Evolutionary conservation across 2,113 vertebrate genomes (phyloP).

Genomic region (Pholis gunnellus): DNA sequence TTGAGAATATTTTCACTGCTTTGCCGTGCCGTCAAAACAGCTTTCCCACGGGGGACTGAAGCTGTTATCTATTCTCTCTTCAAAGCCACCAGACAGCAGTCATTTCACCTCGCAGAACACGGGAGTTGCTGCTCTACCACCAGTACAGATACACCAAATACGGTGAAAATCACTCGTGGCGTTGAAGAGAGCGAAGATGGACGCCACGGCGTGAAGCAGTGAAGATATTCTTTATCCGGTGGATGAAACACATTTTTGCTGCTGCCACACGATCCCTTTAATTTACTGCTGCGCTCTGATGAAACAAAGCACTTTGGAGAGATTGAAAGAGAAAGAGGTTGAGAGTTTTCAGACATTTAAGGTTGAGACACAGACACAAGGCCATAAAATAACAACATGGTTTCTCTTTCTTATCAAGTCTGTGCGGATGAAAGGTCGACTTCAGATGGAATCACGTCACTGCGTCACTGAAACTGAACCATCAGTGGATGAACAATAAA

Average conservation of each 20-base stretch:
- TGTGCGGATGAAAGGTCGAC: slow-evolving; percentile 13
- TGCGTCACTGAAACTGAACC: background rate
- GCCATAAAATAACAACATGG: background rate
- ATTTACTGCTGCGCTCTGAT: background rate
- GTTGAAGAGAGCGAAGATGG: no score
- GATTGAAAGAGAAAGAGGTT: background rate
- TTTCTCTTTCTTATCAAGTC: background rate
- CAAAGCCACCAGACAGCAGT: background rate
- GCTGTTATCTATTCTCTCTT: background rate
- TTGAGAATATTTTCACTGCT: background rate
- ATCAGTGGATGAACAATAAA: background rate
- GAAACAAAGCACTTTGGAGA: background rate
- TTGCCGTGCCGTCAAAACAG: background rate
- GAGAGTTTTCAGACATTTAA: no score
- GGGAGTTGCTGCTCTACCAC: background rate
- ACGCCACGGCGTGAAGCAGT: no score
- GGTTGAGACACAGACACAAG: background rate
- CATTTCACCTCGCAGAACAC: no score
- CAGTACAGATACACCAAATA: background rate
- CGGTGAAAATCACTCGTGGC: no score
- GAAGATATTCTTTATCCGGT: background rate
- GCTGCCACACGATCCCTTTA: background rate
- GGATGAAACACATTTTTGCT: background rate
- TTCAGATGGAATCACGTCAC: background rate
- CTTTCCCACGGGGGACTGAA: background rate